Evolutionary conservation across 2,888 invertebrate species (phyloP).

Genomic region (Drosophila fungiperda): DNA sequence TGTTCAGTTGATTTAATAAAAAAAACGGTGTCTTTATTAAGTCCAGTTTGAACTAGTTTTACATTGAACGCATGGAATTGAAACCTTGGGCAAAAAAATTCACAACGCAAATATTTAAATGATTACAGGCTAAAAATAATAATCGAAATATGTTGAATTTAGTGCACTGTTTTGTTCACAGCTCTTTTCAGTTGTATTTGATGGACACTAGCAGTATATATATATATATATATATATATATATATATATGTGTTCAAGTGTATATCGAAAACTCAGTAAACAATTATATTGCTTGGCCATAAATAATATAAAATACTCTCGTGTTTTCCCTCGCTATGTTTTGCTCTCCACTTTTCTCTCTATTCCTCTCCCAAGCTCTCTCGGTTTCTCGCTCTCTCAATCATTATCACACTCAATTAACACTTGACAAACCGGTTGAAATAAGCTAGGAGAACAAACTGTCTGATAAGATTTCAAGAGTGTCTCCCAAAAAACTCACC

Average conservation of each 20-base stretch:
- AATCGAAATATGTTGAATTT: not conserved
- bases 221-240: not conserved
- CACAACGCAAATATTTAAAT: slow-evolving; percentile 6
- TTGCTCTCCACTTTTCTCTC: not conserved
- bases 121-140: slow-evolving; percentile 1
- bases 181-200: not conserved
- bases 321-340: not conserved
- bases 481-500: slow-evolving; percentile 20
- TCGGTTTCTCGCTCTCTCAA: slow-evolving; percentile 5
- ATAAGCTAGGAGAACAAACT: slow-evolving; percentile 48
- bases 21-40: slow-evolving; percentile 46
- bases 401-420: slow-evolving; percentile 10
- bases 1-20: slow-evolving; percentile 4
- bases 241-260: not conserved
- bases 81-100: slow-evolving; percentile 2
- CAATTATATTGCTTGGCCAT: slow-evolving; percentile 25
- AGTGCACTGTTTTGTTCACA: slow-evolving; percentile 1
- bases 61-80: slow-evolving; percentile 5
- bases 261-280: slow-evolving; percentile 8
- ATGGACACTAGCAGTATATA: slow-evolving; percentile 1
- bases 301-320: not conserved
- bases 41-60: slow-evolving; percentile 47
- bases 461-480: slow-evolving; percentile 49
- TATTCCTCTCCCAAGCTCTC: not conserved
- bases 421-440: slow-evolving; percentile 66